These are phyloP conservation scores for Craterocephalus amniculus DNA, from an alignment of 2,797 vertebrate genomes.

Conservation along the genomic window DNA sequence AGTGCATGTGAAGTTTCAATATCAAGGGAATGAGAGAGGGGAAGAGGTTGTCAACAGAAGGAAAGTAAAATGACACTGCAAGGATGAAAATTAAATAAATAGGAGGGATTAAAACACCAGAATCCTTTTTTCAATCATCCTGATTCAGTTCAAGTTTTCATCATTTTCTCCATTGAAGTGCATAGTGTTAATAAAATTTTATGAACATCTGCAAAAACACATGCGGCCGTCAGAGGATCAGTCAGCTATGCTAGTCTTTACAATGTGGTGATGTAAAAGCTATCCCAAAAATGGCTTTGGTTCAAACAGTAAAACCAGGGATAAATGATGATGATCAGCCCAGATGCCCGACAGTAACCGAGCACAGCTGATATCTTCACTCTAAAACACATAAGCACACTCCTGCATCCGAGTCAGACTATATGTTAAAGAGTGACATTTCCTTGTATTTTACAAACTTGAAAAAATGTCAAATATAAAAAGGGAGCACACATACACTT, in stretches of 20 bases:
- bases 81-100: constrained; percentile 11
- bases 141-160: constrained; percentile 26
- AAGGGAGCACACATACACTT: not conserved
- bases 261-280: not conserved
- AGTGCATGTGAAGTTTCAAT: not conserved
- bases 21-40: not conserved
- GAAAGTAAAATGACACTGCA: not conserved
- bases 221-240: not conserved
- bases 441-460: not conserved
- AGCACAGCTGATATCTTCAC: not conserved
- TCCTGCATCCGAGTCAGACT: constrained; percentile 24
- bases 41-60: not conserved
- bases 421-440: constrained; percentile 15
- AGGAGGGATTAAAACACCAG: too few relatives aligned
- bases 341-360: constrained; percentile 49
- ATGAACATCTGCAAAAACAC: not conserved
- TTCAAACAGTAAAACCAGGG: constrained; percentile 26
- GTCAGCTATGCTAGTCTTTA: not conserved
- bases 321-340: constrained; percentile 44
- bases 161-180: not conserved
- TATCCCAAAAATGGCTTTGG: constrained; percentile 9
- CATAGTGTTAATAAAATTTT: not conserved
- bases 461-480: not conserved
- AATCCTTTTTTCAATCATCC: too few relatives aligned
- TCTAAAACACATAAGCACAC: constrained; percentile 43